Conservation (phyloP, 2,888 invertebrate species). For the Platynereis dumerilii region DNA sequence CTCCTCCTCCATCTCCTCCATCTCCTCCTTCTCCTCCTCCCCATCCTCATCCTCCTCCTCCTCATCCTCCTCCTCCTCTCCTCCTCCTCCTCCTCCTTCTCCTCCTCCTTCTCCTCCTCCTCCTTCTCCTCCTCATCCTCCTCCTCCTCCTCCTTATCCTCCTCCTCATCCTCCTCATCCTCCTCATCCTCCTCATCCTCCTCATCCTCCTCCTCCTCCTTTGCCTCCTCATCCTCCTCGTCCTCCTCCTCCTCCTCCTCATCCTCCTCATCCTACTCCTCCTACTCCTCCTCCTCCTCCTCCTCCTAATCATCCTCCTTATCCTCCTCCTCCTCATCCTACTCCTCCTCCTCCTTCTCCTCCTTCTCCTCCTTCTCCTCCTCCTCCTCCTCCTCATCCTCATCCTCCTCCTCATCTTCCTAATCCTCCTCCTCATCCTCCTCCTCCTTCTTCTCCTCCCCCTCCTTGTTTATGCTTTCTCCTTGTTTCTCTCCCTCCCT, state of each 20-base stretch:
- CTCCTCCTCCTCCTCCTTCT: background rate
- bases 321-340: too few relatives aligned
- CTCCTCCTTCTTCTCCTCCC: background rate
- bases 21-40: conserved; percentile 1
- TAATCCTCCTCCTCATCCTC: background rate
- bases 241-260: too few relatives aligned
- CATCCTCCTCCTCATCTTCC: background rate
- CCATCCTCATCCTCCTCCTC: background rate
- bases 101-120: background rate
- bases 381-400: conserved; percentile 2
- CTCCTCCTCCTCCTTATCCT: too few relatives aligned
- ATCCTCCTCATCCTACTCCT: too few relatives aligned
- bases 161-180: too few relatives aligned
- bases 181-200: too few relatives aligned
- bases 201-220: too few relatives aligned
- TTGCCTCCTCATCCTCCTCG: too few relatives aligned
- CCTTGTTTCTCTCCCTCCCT: background rate
- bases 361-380: conserved; percentile 1
- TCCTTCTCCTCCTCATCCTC: too few relatives aligned
- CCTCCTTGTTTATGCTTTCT: background rate
- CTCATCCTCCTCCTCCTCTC: background rate
- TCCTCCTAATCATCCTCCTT: too few relatives aligned
- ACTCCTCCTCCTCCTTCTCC: too few relatives aligned
- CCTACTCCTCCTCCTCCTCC: too few relatives aligned
- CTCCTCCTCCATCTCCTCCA: background rate